Conservation (phyloP, 2,797 vertebrate species). For the Diceros bicornis region DNA sequence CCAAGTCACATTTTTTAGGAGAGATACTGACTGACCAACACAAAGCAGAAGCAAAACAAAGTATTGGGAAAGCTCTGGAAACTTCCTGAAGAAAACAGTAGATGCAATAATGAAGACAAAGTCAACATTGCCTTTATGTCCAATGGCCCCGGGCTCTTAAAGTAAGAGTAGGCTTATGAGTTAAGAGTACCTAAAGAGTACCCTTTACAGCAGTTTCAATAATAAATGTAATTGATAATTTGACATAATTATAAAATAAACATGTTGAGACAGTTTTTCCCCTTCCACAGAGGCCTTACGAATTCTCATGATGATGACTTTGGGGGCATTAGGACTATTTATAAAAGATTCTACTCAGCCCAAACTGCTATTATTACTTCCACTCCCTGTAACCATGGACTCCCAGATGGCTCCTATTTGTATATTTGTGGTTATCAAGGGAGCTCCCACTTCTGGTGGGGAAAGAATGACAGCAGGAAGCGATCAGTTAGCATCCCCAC, state of each 20-base stretch:
- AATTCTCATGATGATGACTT: constrained; percentile 62
- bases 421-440: constrained; percentile 32
- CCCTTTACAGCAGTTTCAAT: constrained; percentile 19
- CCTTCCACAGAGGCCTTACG: constrained; percentile 42
- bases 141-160: background rate
- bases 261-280: constrained; percentile 24
- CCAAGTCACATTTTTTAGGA: constrained; percentile 55
- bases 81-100: constrained; percentile 48
- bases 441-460: background rate
- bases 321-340: constrained; percentile 44
- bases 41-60: constrained; percentile 9
- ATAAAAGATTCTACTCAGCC: constrained; percentile 42
- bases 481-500: background rate
- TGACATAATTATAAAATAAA: constrained; percentile 70
- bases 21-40: background rate
- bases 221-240: constrained; percentile 70
- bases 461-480: background rate
- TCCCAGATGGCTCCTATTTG: constrained; percentile 37
- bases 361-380: constrained; percentile 42
- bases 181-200: no score
- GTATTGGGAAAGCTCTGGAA: background rate
- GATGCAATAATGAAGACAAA: constrained; percentile 26
- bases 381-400: background rate
- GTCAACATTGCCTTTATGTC: constrained; percentile 42
- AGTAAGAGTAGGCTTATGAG: background rate